phyloP scores from a whole-genome alignment of 1,140 invertebrate species.

The Batillaria attramentaria region DNA sequence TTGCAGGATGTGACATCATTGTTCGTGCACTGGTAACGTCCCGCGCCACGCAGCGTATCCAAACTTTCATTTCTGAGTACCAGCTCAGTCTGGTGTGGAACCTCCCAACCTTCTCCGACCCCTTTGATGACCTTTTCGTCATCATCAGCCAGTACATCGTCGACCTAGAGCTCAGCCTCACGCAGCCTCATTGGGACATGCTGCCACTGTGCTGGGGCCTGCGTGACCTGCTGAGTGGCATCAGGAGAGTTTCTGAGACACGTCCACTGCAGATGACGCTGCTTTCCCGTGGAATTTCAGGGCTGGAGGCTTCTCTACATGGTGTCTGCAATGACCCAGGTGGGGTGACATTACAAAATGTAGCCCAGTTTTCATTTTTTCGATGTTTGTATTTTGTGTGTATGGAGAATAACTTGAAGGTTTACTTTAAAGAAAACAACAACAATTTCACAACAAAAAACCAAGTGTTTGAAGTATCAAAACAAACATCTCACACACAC shows the following conservation, averaged over 20 bases:
- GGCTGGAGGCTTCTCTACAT: background rate
- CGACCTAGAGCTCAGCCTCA: background rate
- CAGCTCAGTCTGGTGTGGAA: background rate
- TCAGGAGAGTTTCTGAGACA: background rate
- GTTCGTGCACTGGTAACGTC: background rate
- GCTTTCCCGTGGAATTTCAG: background rate
- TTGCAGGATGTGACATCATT: background rate
- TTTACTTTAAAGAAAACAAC: too few species aligned
- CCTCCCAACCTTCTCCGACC: background rate
- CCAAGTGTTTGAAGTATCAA: too few species aligned
- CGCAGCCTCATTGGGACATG: background rate
- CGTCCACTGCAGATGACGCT: background rate
- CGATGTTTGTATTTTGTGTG: too few species aligned
- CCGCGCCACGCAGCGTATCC: background rate
- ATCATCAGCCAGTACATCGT: background rate
- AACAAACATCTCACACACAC: too few species aligned
- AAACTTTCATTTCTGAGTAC: background rate
- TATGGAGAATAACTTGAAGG: too few species aligned
- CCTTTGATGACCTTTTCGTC: background rate
- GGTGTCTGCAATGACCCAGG: conserved; percentile 10
- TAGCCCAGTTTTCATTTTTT: too few species aligned
- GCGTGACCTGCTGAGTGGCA: background rate
- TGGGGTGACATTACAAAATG: background rate
- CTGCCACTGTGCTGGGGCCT: conserved; percentile 20
- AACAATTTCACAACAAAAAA: too few species aligned